Evolutionary conservation across 2,888 invertebrate species (phyloP), one percentile per base, ranked within the genome.

Genomic region (Harpalus rufipes): DNA sequence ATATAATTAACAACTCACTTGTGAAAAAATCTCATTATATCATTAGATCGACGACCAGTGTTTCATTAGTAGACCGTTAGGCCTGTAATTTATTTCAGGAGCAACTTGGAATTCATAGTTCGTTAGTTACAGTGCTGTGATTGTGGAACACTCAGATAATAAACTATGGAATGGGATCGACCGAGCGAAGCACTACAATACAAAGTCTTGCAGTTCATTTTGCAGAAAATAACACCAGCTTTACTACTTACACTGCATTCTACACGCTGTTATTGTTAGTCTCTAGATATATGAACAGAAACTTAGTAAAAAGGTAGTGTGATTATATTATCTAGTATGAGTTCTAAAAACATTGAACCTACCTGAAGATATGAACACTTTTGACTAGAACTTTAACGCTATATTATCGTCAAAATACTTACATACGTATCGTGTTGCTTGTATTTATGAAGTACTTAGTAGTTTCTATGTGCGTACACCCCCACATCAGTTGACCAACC

Each of bases 21-120:
- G 61, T 81, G 63, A 81, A 81, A 80, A 81, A 81, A 81, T 81
- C 81, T 81, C 81, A 81, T 81, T 81, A 81, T 61, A 63, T 65
- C 65, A 65, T 65, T 81, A 65, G 14, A 81, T 65, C 61, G 44
- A 8, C 51, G 16, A 12, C 51, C 63, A 25, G 81, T 81, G 56
- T 81, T 65, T 81, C 51, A 68, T 81, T 68, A 68, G 56, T 56
- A 44, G 63, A 81, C 78, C 78, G 78, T 78, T 78, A 78, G 56
- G 56, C 56, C 78, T 58, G 56, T 78, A 78, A 78, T 78, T 78
- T 78, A 78, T 78, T 78, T 78, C 32, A 78, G 78, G 32, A 78
- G 78, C 78, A 5, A 32, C 16, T 59, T 61, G 61, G 81, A 81
- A 81, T 81, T 68, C 65, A 25, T 65, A 68, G 68, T 68, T 81